Conservation (phyloP, 2,113 vertebrate genomes). For the Dissostichus mawsoni region DNA sequence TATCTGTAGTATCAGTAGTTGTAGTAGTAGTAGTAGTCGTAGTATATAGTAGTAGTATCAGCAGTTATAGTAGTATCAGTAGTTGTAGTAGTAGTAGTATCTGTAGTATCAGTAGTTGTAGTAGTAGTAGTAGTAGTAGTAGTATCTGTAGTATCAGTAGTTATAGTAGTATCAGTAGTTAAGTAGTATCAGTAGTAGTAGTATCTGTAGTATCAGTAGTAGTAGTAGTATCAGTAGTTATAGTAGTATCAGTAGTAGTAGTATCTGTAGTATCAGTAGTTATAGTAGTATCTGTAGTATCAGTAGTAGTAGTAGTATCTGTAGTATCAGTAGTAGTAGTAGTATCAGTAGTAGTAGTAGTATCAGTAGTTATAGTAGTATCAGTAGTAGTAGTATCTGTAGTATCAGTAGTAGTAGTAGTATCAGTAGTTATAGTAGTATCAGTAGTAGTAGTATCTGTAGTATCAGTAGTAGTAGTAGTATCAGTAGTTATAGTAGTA, state of each 20-base stretch:
- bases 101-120: not conserved
- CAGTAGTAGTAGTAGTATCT: not conserved
- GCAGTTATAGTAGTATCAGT: not conserved
- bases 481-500: no score
- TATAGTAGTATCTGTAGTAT: not conserved
- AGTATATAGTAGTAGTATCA: no score
- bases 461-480: no score
- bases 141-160: not conserved
- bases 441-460: no score
- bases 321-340: not conserved
- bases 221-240: not conserved
- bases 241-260: not conserved
- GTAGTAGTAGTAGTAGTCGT: not conserved
- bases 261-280: no score
- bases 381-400: no score
- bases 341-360: not conserved
- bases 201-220: not conserved
- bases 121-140: not conserved
- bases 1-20: not conserved
- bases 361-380: not conserved
- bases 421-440: not conserved
- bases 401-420: not conserved
- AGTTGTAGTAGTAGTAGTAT: no score
- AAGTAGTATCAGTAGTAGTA: no score
- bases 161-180: not conserved